Evolutionary conservation across 2,888 invertebrate species (phyloP), one percentile per base, ranked within the genome.

Genomic region (Clepsis dumicolana): DNA sequence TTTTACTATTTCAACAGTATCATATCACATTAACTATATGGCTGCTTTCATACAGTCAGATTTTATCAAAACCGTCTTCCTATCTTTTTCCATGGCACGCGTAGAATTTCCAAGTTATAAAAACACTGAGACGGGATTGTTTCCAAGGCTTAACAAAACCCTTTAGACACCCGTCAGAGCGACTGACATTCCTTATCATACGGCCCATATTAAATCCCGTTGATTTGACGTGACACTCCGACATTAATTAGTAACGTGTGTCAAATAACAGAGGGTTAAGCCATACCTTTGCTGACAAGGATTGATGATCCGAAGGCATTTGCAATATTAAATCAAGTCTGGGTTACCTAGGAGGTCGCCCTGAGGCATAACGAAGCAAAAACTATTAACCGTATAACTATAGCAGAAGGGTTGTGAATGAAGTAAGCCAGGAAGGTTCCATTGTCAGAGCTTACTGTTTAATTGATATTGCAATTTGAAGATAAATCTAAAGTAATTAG

Each of bases 231-330:
- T 68, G 68, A 68, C 68, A 68, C 32, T 29, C 27, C 64, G 68
- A 64, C 27, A 48, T 59, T 53, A 68, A 68, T 68, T 68, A 68
- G 68, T 64, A 68, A 29, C 59, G 64, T 59, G 64, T 68, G 68
- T 68, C 68, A 68, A 68, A 68, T 68, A 64, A 68, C 63, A 41
- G 68, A 68, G 52, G 68, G 68, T 53, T 65, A 53, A 67, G 44
- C 62, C n/a, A 35, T 62, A 67, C 66, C 64, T 59, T 61, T 29
- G 53, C 32, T 32, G 68, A 68, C 68, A 64, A 59, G 24, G 68
- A 68, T 68, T 68, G 68, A 68, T 68, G 63, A 59, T 44, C 38
- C 44, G n/a, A 50, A 57, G 62, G 48, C 48, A 56, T 63, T 63
- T 18, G 63, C 63, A 14, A 68, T 68, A 63, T 68, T 68, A 59